These are phyloP conservation scores for Sinohyriopsis cumingii DNA, from an alignment of 2,888 invertebrate species.

Conservation along the genomic window DNA sequence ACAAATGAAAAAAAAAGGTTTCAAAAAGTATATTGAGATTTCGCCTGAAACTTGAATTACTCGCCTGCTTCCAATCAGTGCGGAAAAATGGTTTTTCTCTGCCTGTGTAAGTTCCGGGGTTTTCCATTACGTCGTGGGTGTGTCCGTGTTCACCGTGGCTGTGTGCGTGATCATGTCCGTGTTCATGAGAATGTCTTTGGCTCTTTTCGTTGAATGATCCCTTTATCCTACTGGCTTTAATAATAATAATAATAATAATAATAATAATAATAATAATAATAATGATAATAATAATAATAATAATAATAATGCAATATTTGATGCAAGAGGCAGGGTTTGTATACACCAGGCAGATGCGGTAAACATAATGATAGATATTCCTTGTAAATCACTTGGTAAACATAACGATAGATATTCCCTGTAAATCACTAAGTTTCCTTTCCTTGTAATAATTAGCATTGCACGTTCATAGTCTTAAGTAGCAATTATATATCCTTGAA, in stretches of 20 bases:
- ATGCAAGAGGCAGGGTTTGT: too few species aligned
- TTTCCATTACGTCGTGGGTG: constrained; percentile 66
- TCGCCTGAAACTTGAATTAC: background rate
- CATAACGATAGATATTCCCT: too few species aligned
- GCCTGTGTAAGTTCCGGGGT: constrained; percentile 54
- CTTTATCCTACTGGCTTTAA: constrained; percentile 6
- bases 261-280: background rate
- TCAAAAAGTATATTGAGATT: too few species aligned
- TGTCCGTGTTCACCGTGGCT: constrained; percentile 56
- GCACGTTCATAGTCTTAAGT: too few species aligned
- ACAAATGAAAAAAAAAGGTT: too few species aligned
- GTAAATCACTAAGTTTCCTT: too few species aligned
- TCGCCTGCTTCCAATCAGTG: constrained; percentile 61
- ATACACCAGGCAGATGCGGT: too few species aligned
- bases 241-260: background rate
- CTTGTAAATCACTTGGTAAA: too few species aligned
- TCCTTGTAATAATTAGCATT: too few species aligned
- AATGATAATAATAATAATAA: too few species aligned
- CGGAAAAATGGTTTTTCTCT: constrained; percentile 57
- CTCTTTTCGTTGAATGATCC: background rate
- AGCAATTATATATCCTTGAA: too few species aligned
- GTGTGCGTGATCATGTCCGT: constrained; percentile 37
- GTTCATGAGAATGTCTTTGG: background rate
- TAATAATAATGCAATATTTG: background rate
- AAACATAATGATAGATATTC: too few species aligned